These are phyloP conservation scores for Astreopora myriophthalma DNA, from an alignment of 64 coral and sea anemone genomes.

Conservation along the genomic window DNA sequence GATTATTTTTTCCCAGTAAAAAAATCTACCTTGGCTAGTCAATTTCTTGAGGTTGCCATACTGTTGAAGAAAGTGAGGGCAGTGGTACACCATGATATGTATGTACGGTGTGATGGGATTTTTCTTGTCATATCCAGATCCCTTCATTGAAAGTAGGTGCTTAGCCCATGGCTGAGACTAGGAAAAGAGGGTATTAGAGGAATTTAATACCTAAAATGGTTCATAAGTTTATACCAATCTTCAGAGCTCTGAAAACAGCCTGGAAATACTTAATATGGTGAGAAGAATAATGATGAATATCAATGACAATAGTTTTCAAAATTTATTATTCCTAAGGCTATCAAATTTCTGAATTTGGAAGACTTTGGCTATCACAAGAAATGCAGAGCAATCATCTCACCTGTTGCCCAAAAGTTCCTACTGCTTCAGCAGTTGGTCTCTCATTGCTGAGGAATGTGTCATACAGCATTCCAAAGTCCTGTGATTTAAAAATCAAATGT, in stretches of 20 bases:
- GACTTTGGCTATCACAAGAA: neutral
- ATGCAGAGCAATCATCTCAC: neutral
- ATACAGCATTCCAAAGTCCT: neutral
- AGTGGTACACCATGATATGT: slow-evolving; percentile 47
- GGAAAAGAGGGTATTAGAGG: neutral
- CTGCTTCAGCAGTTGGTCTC: neutral
- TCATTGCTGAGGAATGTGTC: neutral
- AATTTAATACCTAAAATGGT: neutral
- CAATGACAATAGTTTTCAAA: neutral
- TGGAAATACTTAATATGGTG: neutral
- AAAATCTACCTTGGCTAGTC: slow-evolving; percentile 18
- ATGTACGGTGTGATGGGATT: slow-evolving; percentile 46
- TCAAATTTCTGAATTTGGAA: neutral
- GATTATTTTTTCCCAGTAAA: neutral
- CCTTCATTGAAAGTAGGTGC: neutral
- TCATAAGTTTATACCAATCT: neutral
- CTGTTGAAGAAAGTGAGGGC: slow-evolving; percentile 3
- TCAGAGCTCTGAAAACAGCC: neutral
- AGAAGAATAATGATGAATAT: neutral
- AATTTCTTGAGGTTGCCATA: slow-evolving; percentile 18
- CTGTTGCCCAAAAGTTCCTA: neutral
- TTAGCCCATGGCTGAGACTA: neutral
- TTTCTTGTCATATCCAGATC: slow-evolving; percentile 36
- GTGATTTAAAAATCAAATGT: neutral
- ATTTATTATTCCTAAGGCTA: neutral